These are phyloP conservation scores for Dendroctonus valens DNA, from an alignment of 1,140 invertebrate genomes.

Conservation along the genomic window DNA sequence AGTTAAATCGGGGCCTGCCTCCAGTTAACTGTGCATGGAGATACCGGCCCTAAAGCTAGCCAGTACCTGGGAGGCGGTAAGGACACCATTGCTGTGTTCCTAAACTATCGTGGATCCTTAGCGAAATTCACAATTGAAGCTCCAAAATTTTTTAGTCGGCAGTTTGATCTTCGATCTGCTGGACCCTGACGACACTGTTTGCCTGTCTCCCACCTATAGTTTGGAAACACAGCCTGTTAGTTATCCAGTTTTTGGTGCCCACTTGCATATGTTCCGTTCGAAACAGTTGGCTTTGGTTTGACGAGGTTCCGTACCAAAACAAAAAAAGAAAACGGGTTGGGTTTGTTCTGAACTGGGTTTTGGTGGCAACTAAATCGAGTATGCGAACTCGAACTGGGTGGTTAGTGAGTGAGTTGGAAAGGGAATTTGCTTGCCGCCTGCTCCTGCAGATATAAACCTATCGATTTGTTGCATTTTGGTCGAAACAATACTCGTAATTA, in stretches of 20 bases:
- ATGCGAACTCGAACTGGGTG: too few species aligned
- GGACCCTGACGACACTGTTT: constrained; percentile 34
- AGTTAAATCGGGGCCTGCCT: constrained; percentile 32
- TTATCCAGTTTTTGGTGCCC: constrained; percentile 17
- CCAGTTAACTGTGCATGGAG: neutral
- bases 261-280: constrained; percentile 6
- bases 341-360: too few species aligned
- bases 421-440: too few species aligned
- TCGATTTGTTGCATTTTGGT: neutral
- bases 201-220: constrained; percentile 52
- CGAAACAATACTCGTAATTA: constrained; percentile 4
- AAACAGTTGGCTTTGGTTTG: neutral
- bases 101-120: constrained; percentile 57
- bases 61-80: constrained; percentile 60
- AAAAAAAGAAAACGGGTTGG: too few species aligned
- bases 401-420: too few species aligned
- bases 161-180: constrained; percentile 30
- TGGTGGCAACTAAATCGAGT: too few species aligned
- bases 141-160: constrained; percentile 24
- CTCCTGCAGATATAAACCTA: too few species aligned
- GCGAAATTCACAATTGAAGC: constrained; percentile 33
- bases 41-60: constrained; percentile 42
- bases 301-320: too few species aligned
- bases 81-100: constrained; percentile 66
- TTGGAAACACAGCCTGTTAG: constrained; percentile 53